Base-by-base conservation (phyloP, 2,797 vertebrate genomes). In the Xenopus petersii region DNA sequence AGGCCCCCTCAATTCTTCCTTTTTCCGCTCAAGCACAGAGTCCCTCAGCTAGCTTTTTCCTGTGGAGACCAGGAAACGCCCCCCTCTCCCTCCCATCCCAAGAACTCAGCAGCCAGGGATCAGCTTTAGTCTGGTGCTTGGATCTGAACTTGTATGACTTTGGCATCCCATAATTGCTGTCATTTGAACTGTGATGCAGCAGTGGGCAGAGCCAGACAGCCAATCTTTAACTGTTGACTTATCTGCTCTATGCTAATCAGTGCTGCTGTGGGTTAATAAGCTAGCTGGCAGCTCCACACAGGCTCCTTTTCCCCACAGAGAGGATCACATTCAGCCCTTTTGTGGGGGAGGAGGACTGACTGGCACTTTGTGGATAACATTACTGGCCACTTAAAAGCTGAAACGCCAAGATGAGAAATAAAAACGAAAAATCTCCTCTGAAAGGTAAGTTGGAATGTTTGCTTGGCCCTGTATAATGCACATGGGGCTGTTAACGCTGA, bases 371-470 rank as follows among this genome's bases (percentile, higher is more conserved):
- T 66, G 71, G 67, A 74, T 79, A 74, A 54, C 74, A 73, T 73
- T 66, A 67, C 65, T 64, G 59, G 2, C 58, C 42, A 68, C 15
- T 73, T 12, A 64, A 64, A 69, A 69, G 46, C 71, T 64, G 61
- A 48, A 75, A 13, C 13, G 71, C 48, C 17, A 77, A 68, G 75
- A 92, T 92, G 91, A 89, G 87, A 83, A 85, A 88, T 68, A 86
- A 87, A 59, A 79, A 88, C 67, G 80, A 89, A 71, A 90, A 88
- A 77, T 86, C 89, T 58, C 87, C 91, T 1, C 83, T 90, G 62
- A 91, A 89, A 93, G 91, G 91, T 92, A 84, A 42, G 36, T 42
- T 42, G 4, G 8, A 42, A 6, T 42, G 1, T 42, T 42, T 42
- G 8, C 3, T 6, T 30, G 26, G 26, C 2, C 26, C 26, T 42